Conservation (phyloP, 2,888 invertebrate species). For the Drosophila nigritarsus region DNA sequence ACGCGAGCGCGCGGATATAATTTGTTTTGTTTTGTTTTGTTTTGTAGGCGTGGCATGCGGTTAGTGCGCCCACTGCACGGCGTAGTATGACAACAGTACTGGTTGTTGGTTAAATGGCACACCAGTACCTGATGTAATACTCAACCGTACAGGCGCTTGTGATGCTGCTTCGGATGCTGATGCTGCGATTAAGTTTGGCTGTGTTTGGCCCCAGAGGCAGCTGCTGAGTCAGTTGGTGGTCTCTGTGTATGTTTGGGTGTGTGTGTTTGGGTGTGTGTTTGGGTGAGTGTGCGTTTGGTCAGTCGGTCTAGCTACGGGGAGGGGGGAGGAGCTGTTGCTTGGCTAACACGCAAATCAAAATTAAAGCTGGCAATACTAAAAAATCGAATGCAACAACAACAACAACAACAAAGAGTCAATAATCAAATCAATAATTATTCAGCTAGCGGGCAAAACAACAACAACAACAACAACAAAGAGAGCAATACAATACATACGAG, state of each 20-base stretch:
- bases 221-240: slow-evolving; percentile 8
- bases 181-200: slow-evolving; percentile 24
- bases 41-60: slow-evolving; percentile 76
- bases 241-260: not conserved
- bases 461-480: slow-evolving; percentile 34
- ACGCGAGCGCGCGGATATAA: slow-evolving; percentile 33
- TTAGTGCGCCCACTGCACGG: slow-evolving; percentile 85
- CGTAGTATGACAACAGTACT: slow-evolving; percentile 98
- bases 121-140: slow-evolving; percentile 99
- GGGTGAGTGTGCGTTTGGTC: not conserved
- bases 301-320: slow-evolving; percentile 12
- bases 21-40: not conserved
- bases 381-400: slow-evolving; percentile 15
- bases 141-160: slow-evolving; percentile 90
- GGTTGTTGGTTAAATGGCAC: slow-evolving; percentile 86
- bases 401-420: slow-evolving; percentile 7
- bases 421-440: slow-evolving; percentile 14
- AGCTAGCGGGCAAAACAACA: slow-evolving; percentile 37
- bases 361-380: slow-evolving; percentile 9
- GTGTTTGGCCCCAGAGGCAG: slow-evolving; percentile 31
- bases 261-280: too few species aligned
- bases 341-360: slow-evolving; percentile 25
- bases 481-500: slow-evolving; percentile 32
- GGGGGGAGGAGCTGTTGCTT: slow-evolving; percentile 8
- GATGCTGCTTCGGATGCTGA: slow-evolving; percentile 16